Conservation (phyloP, 2,888 invertebrate genomes). For the Phengaris alcon region DNA sequence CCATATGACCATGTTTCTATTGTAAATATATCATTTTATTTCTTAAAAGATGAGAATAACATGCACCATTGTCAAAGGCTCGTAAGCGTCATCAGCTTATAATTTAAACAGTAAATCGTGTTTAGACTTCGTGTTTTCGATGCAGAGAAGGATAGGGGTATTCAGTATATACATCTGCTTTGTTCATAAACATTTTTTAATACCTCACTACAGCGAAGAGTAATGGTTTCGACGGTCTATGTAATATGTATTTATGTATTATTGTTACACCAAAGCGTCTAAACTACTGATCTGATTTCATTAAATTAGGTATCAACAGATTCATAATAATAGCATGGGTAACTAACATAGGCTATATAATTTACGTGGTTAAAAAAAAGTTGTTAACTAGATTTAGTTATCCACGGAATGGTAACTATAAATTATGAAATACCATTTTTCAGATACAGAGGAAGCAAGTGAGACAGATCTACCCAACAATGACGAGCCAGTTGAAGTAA, state of each 20-base stretch:
- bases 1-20: neutral
- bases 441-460: slow-evolving; percentile 97
- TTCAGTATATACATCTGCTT: no score
- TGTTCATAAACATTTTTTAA: neutral
- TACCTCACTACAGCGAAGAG: neutral
- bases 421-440: slow-evolving; percentile 37
- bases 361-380: no score
- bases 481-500: slow-evolving; percentile 90
- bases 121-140: neutral
- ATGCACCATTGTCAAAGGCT: neutral
- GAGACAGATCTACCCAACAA: slow-evolving; percentile 94
- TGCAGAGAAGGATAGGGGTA: neutral
- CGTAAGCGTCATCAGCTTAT: neutral
- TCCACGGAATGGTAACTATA: neutral
- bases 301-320: no score
- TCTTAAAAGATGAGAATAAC: neutral
- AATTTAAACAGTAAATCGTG: neutral
- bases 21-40: slow-evolving; percentile 3
- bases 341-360: no score
- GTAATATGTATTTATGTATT: no score
- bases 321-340: no score
- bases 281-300: no score
- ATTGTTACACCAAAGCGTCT: no score
- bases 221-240: no score
- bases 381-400: no score